Evolutionary conservation across 2,113 vertebrate species (phyloP), one percentile per base, ranked within the genome.

Genomic region (Hepsetus odoe): DNA sequence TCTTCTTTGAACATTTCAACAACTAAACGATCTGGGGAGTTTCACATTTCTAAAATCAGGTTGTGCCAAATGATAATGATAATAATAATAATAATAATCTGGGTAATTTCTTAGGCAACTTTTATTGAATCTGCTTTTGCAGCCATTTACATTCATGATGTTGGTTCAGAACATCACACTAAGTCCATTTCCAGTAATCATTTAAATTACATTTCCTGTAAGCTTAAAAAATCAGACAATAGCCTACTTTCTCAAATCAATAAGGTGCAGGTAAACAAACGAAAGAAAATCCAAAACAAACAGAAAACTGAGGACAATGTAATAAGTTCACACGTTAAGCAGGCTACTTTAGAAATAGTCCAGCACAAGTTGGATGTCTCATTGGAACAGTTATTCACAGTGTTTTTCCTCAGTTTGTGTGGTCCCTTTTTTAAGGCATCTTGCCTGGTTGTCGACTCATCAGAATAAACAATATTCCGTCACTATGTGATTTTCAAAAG

Each of bases 351-450:
- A 33, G 30, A 62, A 62, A 38, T 38, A 8, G 20, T 38, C 30
- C 30, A 65, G 14, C 16, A 18, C 38, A 38, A 38, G 35, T n/a
- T 22, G 20, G 32, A 65, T 9, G 32, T 61, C 7, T 6, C 2
- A 26, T 62, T 62, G 28, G 18, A 62, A 70, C n/a, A n/a, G 14
- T 9, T 30, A 28, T 72, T 72, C 76, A 72, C 76, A 78, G 67
- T 70, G 75, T 22, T 12, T 33, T 70, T 78, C 46, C 49, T 78
- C 18, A 62, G 18, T 59, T 53, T 42, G 51, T 59, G 26, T 78
- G 76, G 67, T 72, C 76, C 76, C 67, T n/a, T 51, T 71, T 69
- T 69, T 32, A 77, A 4, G 30, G 61, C 65, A 69, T 44, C 51
- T 18, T 77, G 12, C 35, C 53, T 69, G 22, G 44, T 18, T 40